Evolutionary conservation across 2,888 invertebrate genomes (phyloP).

Genomic region (Epinotia ramella): DNA sequence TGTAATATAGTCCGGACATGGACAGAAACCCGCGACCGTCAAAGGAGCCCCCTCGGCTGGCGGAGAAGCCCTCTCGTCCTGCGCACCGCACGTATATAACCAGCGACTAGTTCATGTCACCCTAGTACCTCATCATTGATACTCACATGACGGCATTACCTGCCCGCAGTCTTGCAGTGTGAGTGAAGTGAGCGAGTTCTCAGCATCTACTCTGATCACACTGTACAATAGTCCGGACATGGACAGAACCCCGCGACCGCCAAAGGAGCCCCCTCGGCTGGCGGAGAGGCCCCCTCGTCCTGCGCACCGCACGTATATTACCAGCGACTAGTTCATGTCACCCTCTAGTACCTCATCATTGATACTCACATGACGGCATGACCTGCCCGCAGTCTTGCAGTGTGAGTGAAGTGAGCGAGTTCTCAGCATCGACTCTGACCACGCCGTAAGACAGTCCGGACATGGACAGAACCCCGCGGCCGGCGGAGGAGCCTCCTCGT

Average conservation of each 20-base stretch:
- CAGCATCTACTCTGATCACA: constrained; percentile 98
- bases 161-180: constrained; percentile 99
- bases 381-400: constrained; percentile 99
- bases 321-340: too few relatives aligned
- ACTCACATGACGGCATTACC: constrained; percentile 97
- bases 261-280: too few relatives aligned
- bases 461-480: constrained; percentile 98
- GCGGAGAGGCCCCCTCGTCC: constrained; percentile 94
- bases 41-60: constrained; percentile 89
- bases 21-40: constrained; percentile 98
- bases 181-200: constrained; percentile 98
- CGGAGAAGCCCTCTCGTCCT: constrained; percentile 59
- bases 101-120: background rate
- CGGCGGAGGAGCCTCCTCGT: constrained; percentile 92
- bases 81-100: constrained; percentile 94
- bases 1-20: constrained; percentile 98
- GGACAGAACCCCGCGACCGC: constrained; percentile 97
- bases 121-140: background rate
- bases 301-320: constrained; percentile 97
- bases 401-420: constrained; percentile 98
- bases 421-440: constrained; percentile 99
- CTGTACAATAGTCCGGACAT: constrained; percentile 99
- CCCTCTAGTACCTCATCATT: too few relatives aligned
- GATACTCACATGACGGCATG: constrained; percentile 95
- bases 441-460: constrained; percentile 98